These are phyloP conservation scores for Oophaga pumilio DNA, from an alignment of 2,113 vertebrate genomes.

Conservation along the genomic window DNA sequence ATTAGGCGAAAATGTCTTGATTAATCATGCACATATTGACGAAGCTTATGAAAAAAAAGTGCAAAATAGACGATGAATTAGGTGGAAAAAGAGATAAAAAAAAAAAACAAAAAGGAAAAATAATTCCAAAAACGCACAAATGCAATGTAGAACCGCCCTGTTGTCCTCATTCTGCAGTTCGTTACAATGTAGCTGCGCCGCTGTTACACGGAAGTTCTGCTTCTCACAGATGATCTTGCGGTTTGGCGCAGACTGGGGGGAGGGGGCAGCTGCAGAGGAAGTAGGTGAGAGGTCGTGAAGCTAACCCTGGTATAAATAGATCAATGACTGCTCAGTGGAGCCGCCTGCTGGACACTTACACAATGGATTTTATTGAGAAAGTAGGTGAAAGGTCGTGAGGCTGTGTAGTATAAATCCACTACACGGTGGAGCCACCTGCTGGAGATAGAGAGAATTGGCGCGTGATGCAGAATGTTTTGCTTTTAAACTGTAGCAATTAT, in stretches of 20 bases:
- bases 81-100: no score
- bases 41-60: no score
- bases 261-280: background rate
- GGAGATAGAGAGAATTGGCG: background rate
- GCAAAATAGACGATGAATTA: no score
- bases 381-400: no score
- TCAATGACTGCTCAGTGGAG: background rate
- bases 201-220: background rate
- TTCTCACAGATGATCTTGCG: background rate
- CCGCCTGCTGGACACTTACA: background rate
- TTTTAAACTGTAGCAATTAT: background rate
- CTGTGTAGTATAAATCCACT: background rate
- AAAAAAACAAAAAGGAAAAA: no score
- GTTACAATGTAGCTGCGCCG: background rate
- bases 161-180: background rate
- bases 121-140: no score
- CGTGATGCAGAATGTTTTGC: background rate
- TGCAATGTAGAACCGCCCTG: no score
- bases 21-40: no score
- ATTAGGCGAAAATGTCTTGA: no score
- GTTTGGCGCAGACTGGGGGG: background rate
- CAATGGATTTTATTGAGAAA: background rate
- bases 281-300: conserved; percentile 1
- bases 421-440: background rate
- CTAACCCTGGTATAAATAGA: conserved; percentile 4